Evolutionary conservation across 1,140 invertebrate genomes (phyloP).

Genomic region (Zaprionus camerounensis): DNA sequence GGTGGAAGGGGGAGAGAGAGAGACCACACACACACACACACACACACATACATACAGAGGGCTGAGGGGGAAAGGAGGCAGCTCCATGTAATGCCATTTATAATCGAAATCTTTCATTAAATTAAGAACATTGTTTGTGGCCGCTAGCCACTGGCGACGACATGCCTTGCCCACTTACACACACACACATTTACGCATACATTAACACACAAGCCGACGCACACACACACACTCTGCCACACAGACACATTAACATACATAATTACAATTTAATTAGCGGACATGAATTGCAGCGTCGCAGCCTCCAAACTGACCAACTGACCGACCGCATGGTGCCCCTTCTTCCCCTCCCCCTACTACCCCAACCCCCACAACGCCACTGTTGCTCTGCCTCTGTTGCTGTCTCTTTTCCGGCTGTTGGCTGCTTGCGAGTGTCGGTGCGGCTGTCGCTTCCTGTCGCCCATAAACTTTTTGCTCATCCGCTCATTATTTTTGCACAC

Average conservation of each 20-base stretch:
- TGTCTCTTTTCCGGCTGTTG: slow-evolving; percentile 11
- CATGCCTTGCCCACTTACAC: slow-evolving; percentile 11
- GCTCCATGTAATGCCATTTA: slow-evolving; percentile 73
- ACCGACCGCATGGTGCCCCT: slow-evolving; percentile 25
- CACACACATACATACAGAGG: background rate
- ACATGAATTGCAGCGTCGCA: slow-evolving; percentile 75
- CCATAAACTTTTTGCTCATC: slow-evolving; percentile 69
- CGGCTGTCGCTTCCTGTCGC: slow-evolving; percentile 71
- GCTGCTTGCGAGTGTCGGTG: slow-evolving; percentile 60
- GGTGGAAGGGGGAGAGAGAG: background rate
- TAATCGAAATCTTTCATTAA: slow-evolving; percentile 81
- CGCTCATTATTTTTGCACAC: slow-evolving; percentile 56
- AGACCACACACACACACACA: background rate
- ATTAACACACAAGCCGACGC: slow-evolving; percentile 4
- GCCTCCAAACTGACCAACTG: slow-evolving; percentile 37
- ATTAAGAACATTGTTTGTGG: slow-evolving; percentile 78
- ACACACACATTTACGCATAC: slow-evolving; percentile 1
- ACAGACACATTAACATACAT: slow-evolving; percentile 77
- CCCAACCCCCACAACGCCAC: background rate
- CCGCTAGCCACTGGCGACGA: slow-evolving; percentile 31
- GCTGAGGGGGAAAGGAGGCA: slow-evolving; percentile 8
- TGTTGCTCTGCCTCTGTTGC: background rate
- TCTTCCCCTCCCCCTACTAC: too few species aligned
- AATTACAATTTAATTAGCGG: slow-evolving; percentile 81
- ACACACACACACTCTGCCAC: slow-evolving; percentile 29